phyloP scores from a whole-genome alignment of 2,113 vertebrate species.

The Antechinus stuartii region DNA sequence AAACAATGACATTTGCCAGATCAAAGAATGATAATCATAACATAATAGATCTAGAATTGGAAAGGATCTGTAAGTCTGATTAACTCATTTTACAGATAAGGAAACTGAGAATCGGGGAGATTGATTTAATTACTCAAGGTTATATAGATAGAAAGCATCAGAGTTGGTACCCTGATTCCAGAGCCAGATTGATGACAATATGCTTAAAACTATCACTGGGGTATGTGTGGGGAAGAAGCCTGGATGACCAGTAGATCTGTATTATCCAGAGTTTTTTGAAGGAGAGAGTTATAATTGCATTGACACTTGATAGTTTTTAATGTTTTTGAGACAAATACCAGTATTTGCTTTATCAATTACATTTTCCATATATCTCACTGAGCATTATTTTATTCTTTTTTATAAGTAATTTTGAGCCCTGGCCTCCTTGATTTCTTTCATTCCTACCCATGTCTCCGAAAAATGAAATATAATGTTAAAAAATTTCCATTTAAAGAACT shows the following conservation, averaged over 20 bases:
- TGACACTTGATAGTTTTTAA: not conserved
- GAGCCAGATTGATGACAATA: not conserved
- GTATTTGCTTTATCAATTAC: not conserved
- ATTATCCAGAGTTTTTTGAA: not conserved
- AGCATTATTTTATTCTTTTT: not conserved
- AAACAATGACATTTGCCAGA: not conserved
- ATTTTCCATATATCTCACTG: not conserved
- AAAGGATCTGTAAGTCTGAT: not conserved
- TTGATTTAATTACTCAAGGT: not conserved
- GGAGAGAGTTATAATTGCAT: not conserved
- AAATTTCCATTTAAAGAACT: not conserved
- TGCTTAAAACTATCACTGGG: not conserved
- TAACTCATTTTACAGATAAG: not conserved
- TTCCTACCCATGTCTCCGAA: not conserved
- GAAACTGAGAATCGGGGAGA: not conserved
- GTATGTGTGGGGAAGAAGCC: no score
- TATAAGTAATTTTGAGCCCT: not conserved
- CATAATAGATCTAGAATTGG: not conserved
- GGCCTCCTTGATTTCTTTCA: not conserved
- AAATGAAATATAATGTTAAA: not conserved
- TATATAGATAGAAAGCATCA: not conserved
- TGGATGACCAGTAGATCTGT: not conserved
- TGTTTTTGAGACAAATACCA: not conserved
- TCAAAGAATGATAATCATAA: not conserved
- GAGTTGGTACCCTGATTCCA: not conserved